Evolutionary conservation across 2,888 invertebrate species (phyloP), one percentile per base, ranked within the genome.

Genomic region (Theristus sp.): DNA sequence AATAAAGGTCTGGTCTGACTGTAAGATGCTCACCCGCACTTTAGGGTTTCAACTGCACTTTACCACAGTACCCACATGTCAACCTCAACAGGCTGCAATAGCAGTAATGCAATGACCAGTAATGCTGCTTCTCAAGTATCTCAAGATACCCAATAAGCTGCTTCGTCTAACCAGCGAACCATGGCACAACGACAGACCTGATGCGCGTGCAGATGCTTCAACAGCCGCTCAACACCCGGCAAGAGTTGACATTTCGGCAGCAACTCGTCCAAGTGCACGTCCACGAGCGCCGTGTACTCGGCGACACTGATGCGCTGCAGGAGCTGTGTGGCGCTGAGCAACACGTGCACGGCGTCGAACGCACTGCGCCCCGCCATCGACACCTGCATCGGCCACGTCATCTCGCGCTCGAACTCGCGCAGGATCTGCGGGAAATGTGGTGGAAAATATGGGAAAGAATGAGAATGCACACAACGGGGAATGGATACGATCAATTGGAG

Each of bases 371-470:
- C 86, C 87, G 86, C 17, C 82, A 71, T 65, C 79, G 78, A 20
- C 80, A 72, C 77, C n/a, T 90, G 89, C 27, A 86, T 73, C 13
- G 86, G 84, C 82, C 84, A 86, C 0, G 84, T 84, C 70, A 83
- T 89, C 6, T 77, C 78, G 75, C 85, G 84, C 1, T 83, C 84
- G 76, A 82, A 87, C 49, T 77, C 38, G 3, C n/a, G n/a, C 57
- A 57, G 38, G 1, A 29, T 38, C 57, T 57, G 57, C 13, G 25
- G 26, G 1, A 49, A n/a, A 38, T n/a, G n/a, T n/a, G n/a, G n/a
- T n/a, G n/a, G n/a, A n/a, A n/a, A n/a, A n/a, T n/a, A n/a, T n/a
- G n/a, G n/a, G n/a, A n/a, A n/a, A n/a, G n/a, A n/a, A n/a, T n/a
- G n/a, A n/a, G n/a, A n/a, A n/a, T n/a, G n/a, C n/a, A n/a, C n/a